Base-by-base conservation (phyloP, 2,113 vertebrate species). In the Gopherus evgoodei region DNA sequence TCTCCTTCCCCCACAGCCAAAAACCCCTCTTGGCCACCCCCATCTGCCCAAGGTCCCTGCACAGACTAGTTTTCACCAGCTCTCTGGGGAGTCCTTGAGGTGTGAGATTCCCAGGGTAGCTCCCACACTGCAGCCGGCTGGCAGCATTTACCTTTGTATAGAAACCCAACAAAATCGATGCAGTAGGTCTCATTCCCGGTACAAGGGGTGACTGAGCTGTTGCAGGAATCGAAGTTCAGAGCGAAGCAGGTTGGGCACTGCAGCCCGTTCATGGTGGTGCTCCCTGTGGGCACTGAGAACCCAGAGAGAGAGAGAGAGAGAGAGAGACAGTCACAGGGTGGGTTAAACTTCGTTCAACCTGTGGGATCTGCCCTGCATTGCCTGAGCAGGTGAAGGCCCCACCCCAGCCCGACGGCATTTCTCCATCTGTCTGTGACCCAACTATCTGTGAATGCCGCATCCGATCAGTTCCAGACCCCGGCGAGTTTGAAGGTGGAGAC, bases 211-310 rank as follows among this genome's bases (percentile, higher is more conserved):
- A 47, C 7, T 47, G 7, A 8, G 44, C 44, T 38, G 38, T 38
- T 38, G 35, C 65, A 69, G 35, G 1, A 0, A n/a, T 5, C 0
- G 4, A 9, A 19, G 35, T n/a, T 21, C 65, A 38, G 65, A n/a
- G 65, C 35, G 2, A 69, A 69, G 35, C 65, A 69, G 17, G 65
- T 21, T 4, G 65, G 65, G 35, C 65, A 69, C 35, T 69, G 65
- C 65, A n/a, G 35, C 8, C 35, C 65, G 1, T 65, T 56, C 6
- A 1, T 0, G 3, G 31, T 35, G 13, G 14, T 65, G 62, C 4
- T 35, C 59, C 14, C 14, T 16, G 3, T 14, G 31, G 62, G 31
- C 31, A n/a, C 62, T 65, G 62, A 65, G 14, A 65, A 65, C 31
- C 13, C 2, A 65, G 62, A 65, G 13, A 65, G 62, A 65, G 31